Evolutionary conservation across 2,888 invertebrate genomes (phyloP), one percentile per base, ranked within the genome.

Genomic region (Rhingia rostrata): DNA sequence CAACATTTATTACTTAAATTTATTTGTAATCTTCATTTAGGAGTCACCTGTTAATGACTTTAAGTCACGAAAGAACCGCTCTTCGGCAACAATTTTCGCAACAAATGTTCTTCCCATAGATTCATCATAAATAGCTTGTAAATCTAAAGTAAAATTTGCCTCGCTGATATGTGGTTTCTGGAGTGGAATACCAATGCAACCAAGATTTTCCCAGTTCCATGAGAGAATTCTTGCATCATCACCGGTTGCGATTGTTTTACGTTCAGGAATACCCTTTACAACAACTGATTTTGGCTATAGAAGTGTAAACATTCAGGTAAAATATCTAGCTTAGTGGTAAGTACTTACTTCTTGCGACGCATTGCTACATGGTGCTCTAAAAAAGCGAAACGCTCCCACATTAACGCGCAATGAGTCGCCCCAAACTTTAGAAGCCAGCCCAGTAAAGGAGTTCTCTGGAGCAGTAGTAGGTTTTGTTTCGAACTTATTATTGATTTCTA

Each of bases 161-260:
- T 89, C 89, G 4, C 87, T 83, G 5, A 87, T 86, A 86, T 89
- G 88, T 7, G 87, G 86, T 33, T 87, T 87, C 0, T 82, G 70
- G 4, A 87, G 58, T 0, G 86, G 66, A n/a, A 88, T 81, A 6
- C 88, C 88, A 70, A 86, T 72, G 43, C 87, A 86, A 32, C 87
- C 88, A 43, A 89, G 86, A 35, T 87, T 83, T 79, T 89, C 88
- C 89, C 89, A 89, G 70, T 88, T 88, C 88, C 89, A 89, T 6
- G 86, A 74, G 67, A 88, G 64, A 69, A 86, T 41, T 80, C 61
- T 74, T 37, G 79, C 43, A 9, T 60, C 53, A 4, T 61, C 58
- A 6, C 39, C 6, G 6, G 9, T 4, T 35, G 33, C 6, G 2
- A 12, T 6, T 7, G 33, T 3, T 6, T 58, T 37, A n/a, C 32